phyloP scores from a whole-genome alignment of 2,797 vertebrate genomes.

The Melanotaenia maccullochi region DNA sequence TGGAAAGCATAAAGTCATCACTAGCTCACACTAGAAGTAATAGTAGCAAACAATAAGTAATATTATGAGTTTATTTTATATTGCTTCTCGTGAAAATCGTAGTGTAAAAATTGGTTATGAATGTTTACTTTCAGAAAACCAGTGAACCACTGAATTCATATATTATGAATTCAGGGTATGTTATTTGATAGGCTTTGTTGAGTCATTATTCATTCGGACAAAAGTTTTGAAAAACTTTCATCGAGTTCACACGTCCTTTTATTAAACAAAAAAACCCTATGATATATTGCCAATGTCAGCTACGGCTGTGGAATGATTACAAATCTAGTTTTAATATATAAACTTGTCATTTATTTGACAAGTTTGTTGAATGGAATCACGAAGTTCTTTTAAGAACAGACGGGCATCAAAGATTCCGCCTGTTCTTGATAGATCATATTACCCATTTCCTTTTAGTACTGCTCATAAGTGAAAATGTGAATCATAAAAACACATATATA shows the following conservation, averaged over 20 bases:
- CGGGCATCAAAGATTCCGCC: slow-evolving; percentile 7
- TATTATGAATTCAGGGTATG: slow-evolving; percentile 65
- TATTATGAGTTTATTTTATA: slow-evolving; percentile 49
- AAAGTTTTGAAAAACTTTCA: slow-evolving; percentile 28
- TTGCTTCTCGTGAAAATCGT: slow-evolving; percentile 64
- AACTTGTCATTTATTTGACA: slow-evolving; percentile 37
- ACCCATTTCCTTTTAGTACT: slow-evolving; percentile 44
- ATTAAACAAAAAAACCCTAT: slow-evolving; percentile 16
- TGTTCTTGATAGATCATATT: slow-evolving; percentile 31
- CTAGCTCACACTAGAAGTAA: slow-evolving; percentile 62
- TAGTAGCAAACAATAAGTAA: slow-evolving; percentile 65
- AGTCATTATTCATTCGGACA: slow-evolving; percentile 51
- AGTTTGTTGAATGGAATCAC: slow-evolving; percentile 27
- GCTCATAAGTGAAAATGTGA: slow-evolving; percentile 49
- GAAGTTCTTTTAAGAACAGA: slow-evolving; percentile 23
- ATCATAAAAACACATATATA: slow-evolving; percentile 45
- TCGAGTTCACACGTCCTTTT: slow-evolving; percentile 24
- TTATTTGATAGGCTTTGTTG: slow-evolving; percentile 46
- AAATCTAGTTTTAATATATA: slow-evolving; percentile 53
- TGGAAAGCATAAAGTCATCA: slow-evolving; percentile 42
- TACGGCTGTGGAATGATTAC: slow-evolving; percentile 41
- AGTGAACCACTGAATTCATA: slow-evolving; percentile 53
- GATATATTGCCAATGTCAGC: slow-evolving; percentile 37
- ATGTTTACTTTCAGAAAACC: slow-evolving; percentile 59
- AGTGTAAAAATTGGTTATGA: slow-evolving; percentile 56